Evolutionary conservation across 1,140 invertebrate species (phyloP).

Genomic region (Ostrea edulis): DNA sequence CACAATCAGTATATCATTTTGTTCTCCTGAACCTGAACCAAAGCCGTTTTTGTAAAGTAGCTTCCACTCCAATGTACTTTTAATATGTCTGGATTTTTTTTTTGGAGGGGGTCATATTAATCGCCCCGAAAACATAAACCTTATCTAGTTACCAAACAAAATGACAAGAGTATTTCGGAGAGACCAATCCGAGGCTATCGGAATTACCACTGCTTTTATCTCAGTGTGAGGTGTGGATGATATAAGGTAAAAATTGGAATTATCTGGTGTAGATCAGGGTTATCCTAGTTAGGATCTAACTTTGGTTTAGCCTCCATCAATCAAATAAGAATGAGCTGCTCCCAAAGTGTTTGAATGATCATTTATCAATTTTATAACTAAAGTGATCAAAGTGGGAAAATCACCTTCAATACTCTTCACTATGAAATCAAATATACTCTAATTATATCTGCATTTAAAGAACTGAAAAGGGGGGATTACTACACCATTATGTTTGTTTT

Average conservation of each 20-base stretch:
- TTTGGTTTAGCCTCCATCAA: conserved; percentile 12
- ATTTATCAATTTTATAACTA: conserved; percentile 17
- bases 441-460: neutral
- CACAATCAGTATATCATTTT: neutral
- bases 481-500: neutral
- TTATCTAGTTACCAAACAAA: conserved; percentile 7
- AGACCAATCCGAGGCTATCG: neutral
- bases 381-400: neutral
- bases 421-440: conserved; percentile 19
- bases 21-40: neutral
- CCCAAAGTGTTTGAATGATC: conserved; percentile 15
- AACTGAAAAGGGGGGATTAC: conserved; percentile 14
- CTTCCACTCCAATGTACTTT: neutral
- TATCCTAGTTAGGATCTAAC: conserved; percentile 9
- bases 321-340: neutral
- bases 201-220: neutral
- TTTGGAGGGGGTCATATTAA: conserved; percentile 10
- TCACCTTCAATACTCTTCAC: neutral
- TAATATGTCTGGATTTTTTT: neutral
- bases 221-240: neutral
- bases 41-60: too few species aligned
- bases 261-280: neutral
- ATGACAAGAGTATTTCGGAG: conserved; percentile 16
- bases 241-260: neutral
- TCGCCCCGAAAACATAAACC: neutral